A percentile compares a stretch with the other conserved stretches of the same genome.
Conservation (phyloP, 2,888 invertebrate genomes). For the Brachynemurus nebulosus region DNA sequence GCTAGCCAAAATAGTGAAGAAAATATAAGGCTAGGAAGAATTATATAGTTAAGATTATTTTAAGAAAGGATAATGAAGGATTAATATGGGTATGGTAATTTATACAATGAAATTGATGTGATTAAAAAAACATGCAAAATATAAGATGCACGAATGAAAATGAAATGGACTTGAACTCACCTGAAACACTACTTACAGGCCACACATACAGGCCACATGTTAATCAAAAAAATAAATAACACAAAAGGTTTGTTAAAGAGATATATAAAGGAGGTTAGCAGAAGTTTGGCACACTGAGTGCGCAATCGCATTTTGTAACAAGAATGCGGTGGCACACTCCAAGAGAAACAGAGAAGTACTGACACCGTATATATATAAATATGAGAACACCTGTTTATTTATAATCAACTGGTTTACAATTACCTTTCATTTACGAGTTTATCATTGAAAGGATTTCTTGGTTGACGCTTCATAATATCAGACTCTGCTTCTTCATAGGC, state of each 20-base stretch:
- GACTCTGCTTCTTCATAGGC: conserved; percentile 58
- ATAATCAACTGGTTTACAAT: conserved; percentile 7
- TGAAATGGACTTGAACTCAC: not conserved
- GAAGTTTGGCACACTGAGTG: conserved; percentile 1
- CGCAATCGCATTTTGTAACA: not conserved
- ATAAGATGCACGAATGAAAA: not conserved
- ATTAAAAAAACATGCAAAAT: not conserved
- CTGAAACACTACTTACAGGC: not conserved
- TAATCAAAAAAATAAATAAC: too few relatives aligned
- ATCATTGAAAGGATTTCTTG: conserved; percentile 93
- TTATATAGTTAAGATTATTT: not conserved
- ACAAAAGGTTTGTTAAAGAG: too few relatives aligned
- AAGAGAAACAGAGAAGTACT: conserved; percentile 7
- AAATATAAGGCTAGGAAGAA: not conserved
- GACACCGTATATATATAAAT: conserved; percentile 6
- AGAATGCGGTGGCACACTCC: not conserved
- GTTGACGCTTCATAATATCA: conserved; percentile 96
- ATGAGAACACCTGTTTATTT: conserved; percentile 1
- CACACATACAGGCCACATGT: too few relatives aligned
- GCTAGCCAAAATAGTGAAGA: not conserved
- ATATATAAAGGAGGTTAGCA: not conserved
- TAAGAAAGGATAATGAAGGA: not conserved
- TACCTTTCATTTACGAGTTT: conserved; percentile 96
- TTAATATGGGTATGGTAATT: not conserved
- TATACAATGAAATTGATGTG: not conserved